Base-by-base conservation (phyloP, 2,797 vertebrate species). In the Poeciliopsis infans region DNA sequence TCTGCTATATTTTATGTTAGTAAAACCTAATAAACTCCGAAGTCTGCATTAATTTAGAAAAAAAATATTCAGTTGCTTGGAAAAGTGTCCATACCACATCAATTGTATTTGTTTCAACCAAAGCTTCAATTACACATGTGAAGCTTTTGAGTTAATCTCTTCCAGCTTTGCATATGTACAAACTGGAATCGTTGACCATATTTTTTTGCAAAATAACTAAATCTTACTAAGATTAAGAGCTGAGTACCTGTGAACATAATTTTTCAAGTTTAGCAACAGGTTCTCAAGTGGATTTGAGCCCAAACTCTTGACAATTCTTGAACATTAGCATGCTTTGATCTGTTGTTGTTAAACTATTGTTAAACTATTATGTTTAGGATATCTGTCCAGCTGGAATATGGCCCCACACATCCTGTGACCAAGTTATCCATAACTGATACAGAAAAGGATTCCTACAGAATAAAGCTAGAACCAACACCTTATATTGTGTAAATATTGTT, bases 1-100 rank as follows among this genome's bases (percentile, higher is more conserved):
- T 89, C 85, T 39, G 79, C 83, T 74, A 85, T 59, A 84, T 46
- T 76, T 69, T 77, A 70, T 53, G 66, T 82, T 89, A 78, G 91
- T 85, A 77, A 74, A 79, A 88, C 80, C 69, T 81, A 87, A 92
- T 87, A 79, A 87, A 87, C 86, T 88, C 87, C 86, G 83, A 61
- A 87, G 80, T 73, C 46, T 41, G 76, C 61, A 16, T 39, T 68
- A 7, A 74, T 46, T 74, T 72, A 71, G 33, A 86, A 64, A 87
- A 87, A 87, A 75, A 31, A 0, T 43, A 0, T 43, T 15, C 23
- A 25, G 4, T 43, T 41, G 20, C 39, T 43, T 43, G 23, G 0
- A 43, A n/a, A 69, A 69, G 39, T 43, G 66, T 43, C 6, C 2
- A 43, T n/a, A 69, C 1, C 39, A 20, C 33, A 5, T 41, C 1